phyloP scores from a whole-genome alignment of 2,113 vertebrate species.

The Panthera leo region DNA sequence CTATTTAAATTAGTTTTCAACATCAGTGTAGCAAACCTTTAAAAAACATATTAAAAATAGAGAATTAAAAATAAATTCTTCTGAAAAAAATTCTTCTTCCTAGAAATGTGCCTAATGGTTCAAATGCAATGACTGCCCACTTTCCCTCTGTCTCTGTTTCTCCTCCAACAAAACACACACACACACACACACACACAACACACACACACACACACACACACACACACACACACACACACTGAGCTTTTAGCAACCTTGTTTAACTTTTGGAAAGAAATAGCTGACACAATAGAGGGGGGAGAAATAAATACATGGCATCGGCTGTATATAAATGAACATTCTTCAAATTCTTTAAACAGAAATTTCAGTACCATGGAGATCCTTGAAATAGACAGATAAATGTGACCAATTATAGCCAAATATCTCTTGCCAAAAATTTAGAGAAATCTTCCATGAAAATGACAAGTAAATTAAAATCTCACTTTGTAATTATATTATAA shows the following conservation, averaged over 20 bases:
- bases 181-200: background rate
- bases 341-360: slow-evolving; percentile 80
- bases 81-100: slow-evolving; percentile 64
- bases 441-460: slow-evolving; percentile 56
- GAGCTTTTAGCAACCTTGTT: slow-evolving; percentile 63
- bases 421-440: slow-evolving; percentile 70
- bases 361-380: slow-evolving; percentile 82
- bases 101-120: background rate
- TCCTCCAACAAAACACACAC: background rate
- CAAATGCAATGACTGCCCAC: background rate
- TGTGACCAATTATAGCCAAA: slow-evolving; percentile 75
- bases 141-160: background rate
- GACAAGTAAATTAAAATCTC: slow-evolving; percentile 50
- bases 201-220: background rate
- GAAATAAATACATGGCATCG: slow-evolving; percentile 77
- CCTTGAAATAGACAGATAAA: slow-evolving; percentile 80
- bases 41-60: slow-evolving; percentile 73
- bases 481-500: slow-evolving; percentile 51
- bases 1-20: slow-evolving; percentile 70
- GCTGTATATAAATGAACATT: slow-evolving; percentile 79
- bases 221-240: background rate
- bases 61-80: slow-evolving; percentile 80
- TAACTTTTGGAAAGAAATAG: slow-evolving; percentile 78
- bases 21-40: slow-evolving; percentile 70
- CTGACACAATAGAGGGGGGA: slow-evolving; percentile 61